phyloP scores from a whole-genome alignment of 2,888 invertebrate species.

The Nudaria mundana region DNA sequence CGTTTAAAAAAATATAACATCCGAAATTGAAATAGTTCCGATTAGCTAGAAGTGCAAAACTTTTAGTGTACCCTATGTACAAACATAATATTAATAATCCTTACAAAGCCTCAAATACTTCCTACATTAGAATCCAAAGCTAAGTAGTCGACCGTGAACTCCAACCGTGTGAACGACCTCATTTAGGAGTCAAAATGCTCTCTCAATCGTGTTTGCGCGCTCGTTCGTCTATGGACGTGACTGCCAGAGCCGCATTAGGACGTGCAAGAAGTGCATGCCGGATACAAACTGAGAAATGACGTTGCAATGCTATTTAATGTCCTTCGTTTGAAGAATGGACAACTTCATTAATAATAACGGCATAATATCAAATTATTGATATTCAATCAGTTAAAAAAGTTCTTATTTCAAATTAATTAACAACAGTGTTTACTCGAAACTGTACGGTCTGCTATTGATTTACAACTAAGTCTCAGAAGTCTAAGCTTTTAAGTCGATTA shows the following conservation, averaged over 20 bases:
- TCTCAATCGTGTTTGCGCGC: conserved; percentile 44
- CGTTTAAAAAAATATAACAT: too few species aligned
- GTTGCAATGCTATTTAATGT: conserved; percentile 21
- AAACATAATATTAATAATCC: conserved; percentile 17
- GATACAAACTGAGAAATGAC: conserved; percentile 29
- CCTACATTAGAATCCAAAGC: conserved; percentile 25
- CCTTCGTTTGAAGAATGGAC: conserved; percentile 18
- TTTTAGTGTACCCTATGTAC: neutral
- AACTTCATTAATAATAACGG: conserved; percentile 15
- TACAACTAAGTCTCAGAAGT: too few species aligned
- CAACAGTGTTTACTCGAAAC: too few species aligned
- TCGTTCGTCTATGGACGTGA: conserved; percentile 60
- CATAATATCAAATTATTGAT: conserved; percentile 1
- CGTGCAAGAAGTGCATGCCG: conserved; percentile 22
- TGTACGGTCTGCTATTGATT: too few species aligned
- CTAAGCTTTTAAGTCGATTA: too few species aligned
- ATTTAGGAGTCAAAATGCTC: conserved; percentile 70
- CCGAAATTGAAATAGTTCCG: too few species aligned
- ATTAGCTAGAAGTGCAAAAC: too few species aligned
- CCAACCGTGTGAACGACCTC: conserved; percentile 61
- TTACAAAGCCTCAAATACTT: conserved; percentile 23
- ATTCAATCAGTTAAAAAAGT: neutral
- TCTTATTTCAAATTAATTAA: too few species aligned
- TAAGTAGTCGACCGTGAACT: conserved; percentile 31
- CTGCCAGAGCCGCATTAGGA: conserved; percentile 37